phyloP scores from a whole-genome alignment of 2,888 invertebrate genomes.

The Conus canariensis region DNA sequence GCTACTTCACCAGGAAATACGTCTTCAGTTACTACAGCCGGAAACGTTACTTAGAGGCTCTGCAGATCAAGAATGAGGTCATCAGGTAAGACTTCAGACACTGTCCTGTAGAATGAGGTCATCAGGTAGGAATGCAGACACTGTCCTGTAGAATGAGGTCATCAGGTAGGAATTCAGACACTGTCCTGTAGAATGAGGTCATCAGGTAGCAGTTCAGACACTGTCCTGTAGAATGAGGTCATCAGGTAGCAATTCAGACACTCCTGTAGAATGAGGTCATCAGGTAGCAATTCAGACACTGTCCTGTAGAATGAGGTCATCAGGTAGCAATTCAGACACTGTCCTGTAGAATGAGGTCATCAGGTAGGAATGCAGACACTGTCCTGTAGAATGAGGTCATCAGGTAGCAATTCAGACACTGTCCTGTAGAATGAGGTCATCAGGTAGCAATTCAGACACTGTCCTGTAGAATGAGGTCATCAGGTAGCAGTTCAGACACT shows the following conservation, averaged over 20 bases:
- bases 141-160: conserved; percentile 68
- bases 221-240: neutral
- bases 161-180: conserved; percentile 61
- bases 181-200: conserved; percentile 52
- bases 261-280: conserved; percentile 51
- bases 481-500: conserved; percentile 54
- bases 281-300: conserved; percentile 54
- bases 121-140: neutral
- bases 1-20: conserved; percentile 77
- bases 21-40: conserved; percentile 76
- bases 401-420: conserved; percentile 61
- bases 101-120: neutral
- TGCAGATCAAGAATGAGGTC: conserved; percentile 73
- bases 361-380: conserved; percentile 55
- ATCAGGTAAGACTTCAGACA: conserved; percentile 65
- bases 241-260: neutral
- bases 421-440: neutral
- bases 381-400: conserved; percentile 59
- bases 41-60: conserved; percentile 72
- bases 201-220: conserved; percentile 64
- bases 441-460: neutral
- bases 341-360: conserved; percentile 71
- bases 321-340: neutral
- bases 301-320: neutral
- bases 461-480: conserved; percentile 51